Base-by-base conservation (phyloP, 2,797 vertebrate genomes). In the Rhinogobio ventralis region DNA sequence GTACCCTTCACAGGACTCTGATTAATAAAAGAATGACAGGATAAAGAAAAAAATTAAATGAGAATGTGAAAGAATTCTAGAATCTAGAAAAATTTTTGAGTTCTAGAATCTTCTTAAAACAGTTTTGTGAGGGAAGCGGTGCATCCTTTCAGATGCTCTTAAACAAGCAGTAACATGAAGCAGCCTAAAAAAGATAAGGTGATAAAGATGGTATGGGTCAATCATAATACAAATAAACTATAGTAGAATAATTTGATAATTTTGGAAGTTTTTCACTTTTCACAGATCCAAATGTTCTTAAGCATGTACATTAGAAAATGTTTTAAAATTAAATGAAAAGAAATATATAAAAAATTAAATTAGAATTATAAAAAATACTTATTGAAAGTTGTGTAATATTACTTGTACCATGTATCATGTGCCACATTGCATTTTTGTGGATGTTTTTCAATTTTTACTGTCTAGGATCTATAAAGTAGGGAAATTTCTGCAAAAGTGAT, bases 1-100 rank as follows among this genome's bases (percentile, higher is more conserved):
- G 45, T 93, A 91, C 85, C 93, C 93, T 71, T 95, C 93, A 87
- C 88, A 92, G 0, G 93, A 93, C 81, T 90, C 96, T 97, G 92
- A 45, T 92, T 87, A 72, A 57, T 20, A 30, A 23, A 81, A 55
- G 33, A 5, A 71, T 19, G 7, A 71, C 68, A 25, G 25, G 23
- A 51, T 13, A 60, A 51, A 23, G 46, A 36, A 14, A 17, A 23
- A 74, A 19, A 7, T 42, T 0, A 17, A 14, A 42, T 51, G 25
- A 85, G 55, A 78, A 55, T 60, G 28, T 9, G 83, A 62, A 28
- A 72, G 76, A 62, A 45, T 15, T 71, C 5, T 55, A 14, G 14
- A 25, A 82, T 46, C 19, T 60, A 79, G 20, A 79, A 14, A 60
- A 72, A 75, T 17, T 71, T n/a, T 33, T 10, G 6, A 39, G 20